A percentile compares a stretch with the other conserved stretches of the same genome.
phyloP scores from a whole-genome alignment of 2,797 vertebrate species.

The Arnoldichthys spilopterus region DNA sequence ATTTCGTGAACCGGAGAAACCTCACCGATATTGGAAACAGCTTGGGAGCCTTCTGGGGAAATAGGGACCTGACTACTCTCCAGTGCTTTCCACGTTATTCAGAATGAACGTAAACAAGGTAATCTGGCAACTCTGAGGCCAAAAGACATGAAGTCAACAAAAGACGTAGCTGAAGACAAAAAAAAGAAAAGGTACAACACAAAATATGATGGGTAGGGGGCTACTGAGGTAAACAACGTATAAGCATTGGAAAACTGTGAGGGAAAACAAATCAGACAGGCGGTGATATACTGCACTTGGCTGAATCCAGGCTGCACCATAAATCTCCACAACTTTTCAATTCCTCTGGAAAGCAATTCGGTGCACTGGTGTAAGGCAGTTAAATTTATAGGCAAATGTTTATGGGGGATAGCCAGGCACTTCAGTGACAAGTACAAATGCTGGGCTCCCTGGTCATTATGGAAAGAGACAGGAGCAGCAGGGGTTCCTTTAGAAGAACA shows the following conservation, averaged over 20 bases:
- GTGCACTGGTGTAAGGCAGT: constrained; percentile 60
- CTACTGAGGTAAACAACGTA: constrained; percentile 8
- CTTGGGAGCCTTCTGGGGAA: neutral
- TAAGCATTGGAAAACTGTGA: constrained; percentile 30
- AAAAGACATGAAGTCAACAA: neutral
- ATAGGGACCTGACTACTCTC: neutral
- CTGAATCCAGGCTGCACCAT: constrained; percentile 59
- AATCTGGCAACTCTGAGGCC: neutral
- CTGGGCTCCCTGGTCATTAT: neutral
- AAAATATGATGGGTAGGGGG: neutral
- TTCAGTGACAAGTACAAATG: constrained; percentile 19
- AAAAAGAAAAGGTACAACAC: neutral
- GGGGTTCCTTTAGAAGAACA: neutral
- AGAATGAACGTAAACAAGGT: constrained; percentile 14
- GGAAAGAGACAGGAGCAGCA: neutral
- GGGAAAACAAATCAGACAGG: constrained; percentile 63
- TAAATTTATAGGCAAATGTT: constrained; percentile 74
- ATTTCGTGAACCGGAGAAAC: constrained; percentile 16
- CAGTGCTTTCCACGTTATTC: constrained; percentile 5
- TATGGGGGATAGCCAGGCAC: constrained; percentile 10
- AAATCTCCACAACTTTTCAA: constrained; percentile 68
- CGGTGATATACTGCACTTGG: constrained; percentile 64
- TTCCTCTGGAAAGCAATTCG: constrained; percentile 74
- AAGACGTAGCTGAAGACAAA: neutral
- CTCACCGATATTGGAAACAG: constrained; percentile 5